Base-by-base conservation (phyloP, 53 echinoderm and acorn worm species). In the Hippasteria phrygiana region DNA sequence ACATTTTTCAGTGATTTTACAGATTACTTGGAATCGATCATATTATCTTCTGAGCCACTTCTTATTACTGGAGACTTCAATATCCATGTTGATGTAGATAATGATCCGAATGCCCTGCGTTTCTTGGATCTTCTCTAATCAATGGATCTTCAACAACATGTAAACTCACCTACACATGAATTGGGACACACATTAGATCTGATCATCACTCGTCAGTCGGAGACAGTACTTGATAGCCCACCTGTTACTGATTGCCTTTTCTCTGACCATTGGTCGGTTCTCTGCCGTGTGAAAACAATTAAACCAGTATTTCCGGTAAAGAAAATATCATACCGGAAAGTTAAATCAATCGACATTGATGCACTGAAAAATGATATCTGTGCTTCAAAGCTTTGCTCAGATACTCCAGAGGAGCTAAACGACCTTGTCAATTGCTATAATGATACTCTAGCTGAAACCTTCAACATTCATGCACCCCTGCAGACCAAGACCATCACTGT, bases 11-110 rank as follows among this genome's bases (percentile, higher is more conserved):
- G 35, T 17, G 88, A 88, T 32, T 92, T 88, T 65, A 34, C 83
- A 28, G 9, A 8, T 9, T 70, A 63, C 36, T 14, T 83, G n/a
- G 92, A 76, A 28, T 33, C 73, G 0, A 17, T 83, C 8, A 72
- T 48, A 28, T 29, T 73, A 51, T 75, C 74, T 17, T 43, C 69
- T 0, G 88, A 79, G 65, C 48, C 82, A 43, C 29, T 92, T 4
- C 2, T 92, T 24, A 67, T 92, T 69, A 81, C 84, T 74, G 88
- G 92, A 8, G 92, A 92, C 12, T 88, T 92, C 27, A 92, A 92
- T 29, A 59, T 92, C 39, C 72, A 92, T 28, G 70, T 43, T 18
- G 92, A 88, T 29, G 71, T 82, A 6, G 2, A 11, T 18, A 24
- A 62, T 4, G 40, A 73, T 65, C 75, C 40, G 47, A 76, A 88